phyloP scores from a whole-genome alignment of 2,113 vertebrate genomes.

The Bolborhynchus lineola region DNA sequence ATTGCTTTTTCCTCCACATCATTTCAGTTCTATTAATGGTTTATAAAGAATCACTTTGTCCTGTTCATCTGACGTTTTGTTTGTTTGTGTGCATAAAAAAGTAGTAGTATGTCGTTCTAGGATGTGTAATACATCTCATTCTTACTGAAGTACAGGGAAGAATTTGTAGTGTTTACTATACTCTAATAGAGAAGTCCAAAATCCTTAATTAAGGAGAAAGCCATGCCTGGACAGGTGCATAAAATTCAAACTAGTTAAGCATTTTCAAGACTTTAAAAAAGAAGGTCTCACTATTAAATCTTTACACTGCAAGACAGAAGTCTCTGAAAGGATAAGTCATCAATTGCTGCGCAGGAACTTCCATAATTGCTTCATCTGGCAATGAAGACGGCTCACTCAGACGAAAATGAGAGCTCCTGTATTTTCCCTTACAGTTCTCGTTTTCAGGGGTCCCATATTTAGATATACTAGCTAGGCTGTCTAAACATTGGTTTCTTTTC shows the following conservation, averaged over 20 bases:
- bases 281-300: background rate
- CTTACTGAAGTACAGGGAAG: background rate
- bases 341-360: background rate
- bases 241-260: background rate
- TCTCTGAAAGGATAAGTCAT: background rate
- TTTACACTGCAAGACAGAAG: background rate
- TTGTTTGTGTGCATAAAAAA: background rate
- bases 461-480: background rate
- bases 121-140: background rate
- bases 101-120: background rate
- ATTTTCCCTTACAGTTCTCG: background rate
- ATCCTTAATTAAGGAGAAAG: background rate
- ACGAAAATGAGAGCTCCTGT: background rate
- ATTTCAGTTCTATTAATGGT: background rate
- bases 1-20: background rate
- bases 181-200: background rate
- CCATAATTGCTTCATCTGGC: background rate
- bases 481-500: background rate
- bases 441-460: background rate
- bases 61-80: background rate
- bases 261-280: background rate
- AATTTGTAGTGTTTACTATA: background rate
- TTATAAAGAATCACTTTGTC: background rate
- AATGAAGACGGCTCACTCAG: background rate
- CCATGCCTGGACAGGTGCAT: background rate